These are phyloP conservation scores for Orycteropus afer DNA, from an alignment of 2,113 vertebrate genomes.

Conservation along the genomic window DNA sequence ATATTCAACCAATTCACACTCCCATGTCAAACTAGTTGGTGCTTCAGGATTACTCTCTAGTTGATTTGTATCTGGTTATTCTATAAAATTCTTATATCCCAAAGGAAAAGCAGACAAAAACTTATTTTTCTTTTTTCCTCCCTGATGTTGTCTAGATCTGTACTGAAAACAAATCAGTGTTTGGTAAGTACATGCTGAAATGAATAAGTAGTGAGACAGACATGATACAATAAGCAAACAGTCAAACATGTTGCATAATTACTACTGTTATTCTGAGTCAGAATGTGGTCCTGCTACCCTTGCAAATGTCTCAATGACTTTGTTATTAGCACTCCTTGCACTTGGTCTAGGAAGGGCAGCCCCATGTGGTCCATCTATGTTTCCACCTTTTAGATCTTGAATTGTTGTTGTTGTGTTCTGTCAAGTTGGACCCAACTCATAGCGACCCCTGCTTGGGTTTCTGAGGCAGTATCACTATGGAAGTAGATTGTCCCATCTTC, in stretches of 20 bases:
- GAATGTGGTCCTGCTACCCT: not conserved
- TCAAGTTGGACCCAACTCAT: no score
- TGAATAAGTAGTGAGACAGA: not conserved
- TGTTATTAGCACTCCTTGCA: not conserved
- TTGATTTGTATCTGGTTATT: not conserved
- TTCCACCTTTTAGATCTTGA: not conserved
- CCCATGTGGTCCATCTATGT: not conserved
- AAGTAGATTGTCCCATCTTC: no score
- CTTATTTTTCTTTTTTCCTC: no score
- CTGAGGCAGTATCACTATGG: no score
- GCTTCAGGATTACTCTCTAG: not conserved
- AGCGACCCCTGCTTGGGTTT: no score
- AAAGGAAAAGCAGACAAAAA: no score
- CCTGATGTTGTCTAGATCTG: not conserved
- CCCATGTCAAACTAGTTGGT: not conserved
- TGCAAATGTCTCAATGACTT: not conserved
- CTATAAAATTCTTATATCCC: not conserved
- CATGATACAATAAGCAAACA: not conserved
- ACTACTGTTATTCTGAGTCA: not conserved
- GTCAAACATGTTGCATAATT: no score
- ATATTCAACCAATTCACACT: not conserved
- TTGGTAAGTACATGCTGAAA: not conserved
- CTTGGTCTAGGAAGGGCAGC: no score
- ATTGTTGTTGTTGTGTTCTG: no score
- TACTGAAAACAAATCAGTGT: not conserved